Evolutionary conservation across 2,888 invertebrate genomes (phyloP).

Genomic region (Atherix ibis): DNA sequence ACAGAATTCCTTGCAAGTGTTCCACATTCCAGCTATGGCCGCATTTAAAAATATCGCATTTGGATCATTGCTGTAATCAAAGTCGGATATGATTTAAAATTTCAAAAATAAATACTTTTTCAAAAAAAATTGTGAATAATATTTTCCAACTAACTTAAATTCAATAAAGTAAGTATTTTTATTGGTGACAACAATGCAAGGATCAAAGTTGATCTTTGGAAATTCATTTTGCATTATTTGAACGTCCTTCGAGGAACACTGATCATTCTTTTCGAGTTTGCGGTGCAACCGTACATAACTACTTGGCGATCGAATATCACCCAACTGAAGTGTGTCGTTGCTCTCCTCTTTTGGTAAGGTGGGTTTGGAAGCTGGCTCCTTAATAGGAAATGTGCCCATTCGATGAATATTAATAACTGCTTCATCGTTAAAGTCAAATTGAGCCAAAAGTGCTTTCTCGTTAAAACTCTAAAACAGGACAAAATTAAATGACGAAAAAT

Average conservation of each 20-base stretch:
- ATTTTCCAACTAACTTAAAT: conserved; percentile 17
- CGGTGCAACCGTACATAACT: conserved; percentile 28
- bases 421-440: conserved; percentile 29
- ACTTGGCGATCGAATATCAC: conserved; percentile 25
- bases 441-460: conserved; percentile 20
- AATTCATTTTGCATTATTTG: conserved; percentile 30
- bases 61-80: conserved; percentile 25
- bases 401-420: conserved; percentile 30
- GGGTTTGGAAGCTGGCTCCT: conserved; percentile 2
- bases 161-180: conserved; percentile 31
- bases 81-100: not conserved
- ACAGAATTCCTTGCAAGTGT: conserved; percentile 31
- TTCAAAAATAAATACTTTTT: not conserved
- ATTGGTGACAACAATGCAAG: conserved; percentile 31
- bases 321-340: conserved; percentile 23
- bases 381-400: conserved; percentile 23
- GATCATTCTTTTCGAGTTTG: conserved; percentile 18
- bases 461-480: conserved; percentile 22
- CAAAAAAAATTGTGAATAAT: not conserved
- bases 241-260: conserved; percentile 25
- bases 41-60: conserved; percentile 29
- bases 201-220: conserved; percentile 31
- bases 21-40: conserved; percentile 25
- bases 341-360: conserved; percentile 22
- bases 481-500: not conserved